Conservation (phyloP, 2,888 invertebrate genomes). For the Rhopalosiphum nymphaeae region DNA sequence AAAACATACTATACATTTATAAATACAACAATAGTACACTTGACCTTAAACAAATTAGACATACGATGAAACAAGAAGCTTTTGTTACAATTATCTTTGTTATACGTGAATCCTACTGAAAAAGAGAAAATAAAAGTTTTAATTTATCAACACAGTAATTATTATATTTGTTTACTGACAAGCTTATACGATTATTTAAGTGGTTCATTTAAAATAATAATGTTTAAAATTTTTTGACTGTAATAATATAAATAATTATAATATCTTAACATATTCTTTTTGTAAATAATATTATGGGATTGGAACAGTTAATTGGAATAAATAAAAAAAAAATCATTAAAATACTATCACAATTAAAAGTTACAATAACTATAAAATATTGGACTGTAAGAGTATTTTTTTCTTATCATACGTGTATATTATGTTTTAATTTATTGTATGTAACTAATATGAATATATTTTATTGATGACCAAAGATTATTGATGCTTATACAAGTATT, state of each 20-base stretch:
- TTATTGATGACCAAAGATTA: neutral
- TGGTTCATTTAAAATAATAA: neutral
- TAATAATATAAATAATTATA: neutral
- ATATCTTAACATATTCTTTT: neutral
- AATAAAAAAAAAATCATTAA: neutral
- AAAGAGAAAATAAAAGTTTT: neutral
- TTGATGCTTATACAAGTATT: neutral
- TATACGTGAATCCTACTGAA: neutral
- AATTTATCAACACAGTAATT: neutral
- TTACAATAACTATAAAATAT: neutral
- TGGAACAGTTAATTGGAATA: neutral
- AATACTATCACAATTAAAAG: neutral
- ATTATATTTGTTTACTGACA: neutral
- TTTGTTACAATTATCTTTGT: neutral
- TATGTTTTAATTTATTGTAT: neutral
- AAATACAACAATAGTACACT: neutral
- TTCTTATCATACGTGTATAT: neutral
- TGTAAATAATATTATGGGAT: too few relatives aligned
- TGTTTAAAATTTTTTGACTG: neutral
- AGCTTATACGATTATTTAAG: neutral
- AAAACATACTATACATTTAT: neutral
- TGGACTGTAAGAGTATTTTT: neutral
- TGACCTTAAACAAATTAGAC: slow-evolving; percentile 7
- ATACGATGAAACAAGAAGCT: neutral
- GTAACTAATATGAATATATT: neutral